Evolutionary conservation across 30 jellyfish, hydroid and myxozoan genomes (phyloP).

Genomic region (Calvadosia cruxmelitensis): DNA sequence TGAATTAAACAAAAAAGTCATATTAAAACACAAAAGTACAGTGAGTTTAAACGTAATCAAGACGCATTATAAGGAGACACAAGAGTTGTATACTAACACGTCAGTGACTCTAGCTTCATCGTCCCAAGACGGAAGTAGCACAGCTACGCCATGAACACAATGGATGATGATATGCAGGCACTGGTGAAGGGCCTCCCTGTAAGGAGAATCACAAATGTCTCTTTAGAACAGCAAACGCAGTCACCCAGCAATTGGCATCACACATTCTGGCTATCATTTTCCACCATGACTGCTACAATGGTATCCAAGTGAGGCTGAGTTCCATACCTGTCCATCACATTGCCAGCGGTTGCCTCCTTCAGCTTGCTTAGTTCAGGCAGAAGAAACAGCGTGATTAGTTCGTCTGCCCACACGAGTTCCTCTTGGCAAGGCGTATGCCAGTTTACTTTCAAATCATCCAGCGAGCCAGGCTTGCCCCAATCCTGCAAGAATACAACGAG

Average conservation of each 20-base stretch:
- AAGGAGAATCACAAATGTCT: too few relatives aligned
- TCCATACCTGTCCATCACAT: conserved; percentile 45
- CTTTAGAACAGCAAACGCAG: too few relatives aligned
- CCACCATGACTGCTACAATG: too few relatives aligned
- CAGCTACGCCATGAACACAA: conserved; percentile 53
- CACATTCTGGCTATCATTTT: too few relatives aligned
- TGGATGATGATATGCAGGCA: conserved; percentile 39
- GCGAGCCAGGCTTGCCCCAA: conserved; percentile 66
- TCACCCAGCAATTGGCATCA: too few relatives aligned
- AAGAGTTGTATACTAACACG: conserved; percentile 13
- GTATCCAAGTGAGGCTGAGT: not conserved
- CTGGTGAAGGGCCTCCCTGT: conserved; percentile 64
- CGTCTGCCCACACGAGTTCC: conserved; percentile 40
- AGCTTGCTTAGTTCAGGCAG: conserved; percentile 45
- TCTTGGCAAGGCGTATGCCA: conserved; percentile 84
- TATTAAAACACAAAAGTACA: too few relatives aligned
- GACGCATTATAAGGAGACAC: too few relatives aligned
- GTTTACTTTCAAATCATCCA: conserved; percentile 34
- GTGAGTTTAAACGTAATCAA: too few relatives aligned
- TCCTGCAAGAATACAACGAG: conserved; percentile 25
- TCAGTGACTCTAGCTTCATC: conserved; percentile 30
- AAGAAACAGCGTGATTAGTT: conserved; percentile 31
- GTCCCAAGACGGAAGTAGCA: conserved; percentile 48
- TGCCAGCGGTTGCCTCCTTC: conserved; percentile 33
- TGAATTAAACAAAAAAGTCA: not conserved